These are phyloP conservation scores for Varanus salvator DNA, from an alignment of 2,113 vertebrate genomes.

Conservation along the genomic window DNA sequence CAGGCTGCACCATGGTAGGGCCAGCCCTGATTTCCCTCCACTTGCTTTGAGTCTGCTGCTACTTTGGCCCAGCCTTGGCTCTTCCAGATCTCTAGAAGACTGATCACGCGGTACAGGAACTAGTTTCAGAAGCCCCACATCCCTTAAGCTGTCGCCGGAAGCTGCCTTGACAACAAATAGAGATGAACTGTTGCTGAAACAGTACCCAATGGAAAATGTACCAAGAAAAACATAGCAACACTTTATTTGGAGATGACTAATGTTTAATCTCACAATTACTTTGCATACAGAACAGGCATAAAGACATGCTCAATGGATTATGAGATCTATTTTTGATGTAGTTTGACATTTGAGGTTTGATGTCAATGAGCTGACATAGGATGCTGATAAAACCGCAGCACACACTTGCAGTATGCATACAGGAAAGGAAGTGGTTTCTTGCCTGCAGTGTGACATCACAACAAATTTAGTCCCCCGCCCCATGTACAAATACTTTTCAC, in stretches of 20 bases:
- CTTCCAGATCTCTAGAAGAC: background rate
- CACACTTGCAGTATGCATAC: slow-evolving; percentile 42
- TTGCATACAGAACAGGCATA: slow-evolving; percentile 50
- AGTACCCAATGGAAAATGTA: background rate
- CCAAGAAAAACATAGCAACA: background rate
- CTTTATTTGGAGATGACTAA: background rate
- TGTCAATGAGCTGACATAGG: slow-evolving; percentile 26
- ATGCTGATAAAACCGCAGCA: slow-evolving; percentile 29
- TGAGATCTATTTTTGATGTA: slow-evolving; percentile 24
- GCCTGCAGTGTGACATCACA: slow-evolving; percentile 47
- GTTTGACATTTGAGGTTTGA: slow-evolving; percentile 36
- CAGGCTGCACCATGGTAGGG: no score
- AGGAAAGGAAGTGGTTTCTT: slow-evolving; percentile 62
- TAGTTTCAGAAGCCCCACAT: background rate
- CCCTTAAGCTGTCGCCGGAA: background rate
- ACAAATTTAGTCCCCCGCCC: slow-evolving; percentile 25
- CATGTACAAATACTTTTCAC: background rate
- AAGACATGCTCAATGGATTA: slow-evolving; percentile 32
- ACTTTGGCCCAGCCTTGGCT: no score
- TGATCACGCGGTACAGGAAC: background rate
- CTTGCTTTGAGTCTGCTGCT: no score
- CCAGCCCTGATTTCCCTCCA: no score
- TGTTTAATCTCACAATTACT: slow-evolving; percentile 30
- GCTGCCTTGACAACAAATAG: background rate
- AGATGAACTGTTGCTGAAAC: background rate